Evolutionary conservation across 2,888 invertebrate species (phyloP).

Genomic region (Pollenia griseotomentosa): DNA sequence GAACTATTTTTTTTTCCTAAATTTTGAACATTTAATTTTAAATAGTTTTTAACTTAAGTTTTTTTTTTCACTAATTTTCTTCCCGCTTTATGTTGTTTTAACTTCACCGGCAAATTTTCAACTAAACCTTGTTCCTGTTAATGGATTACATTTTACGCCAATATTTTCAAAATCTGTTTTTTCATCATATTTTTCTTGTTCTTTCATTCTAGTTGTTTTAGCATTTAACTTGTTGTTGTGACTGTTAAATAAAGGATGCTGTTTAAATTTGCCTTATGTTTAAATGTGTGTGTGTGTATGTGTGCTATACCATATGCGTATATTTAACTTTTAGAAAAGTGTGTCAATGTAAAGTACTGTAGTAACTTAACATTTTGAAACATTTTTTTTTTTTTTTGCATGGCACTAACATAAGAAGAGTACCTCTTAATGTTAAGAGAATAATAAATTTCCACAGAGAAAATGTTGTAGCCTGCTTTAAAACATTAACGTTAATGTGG

Average conservation of each 20-base stretch:
- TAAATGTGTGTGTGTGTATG: not conserved
- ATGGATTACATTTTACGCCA: slow-evolving; percentile 64
- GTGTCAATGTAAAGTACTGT: slow-evolving; percentile 67
- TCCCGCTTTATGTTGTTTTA: slow-evolving; percentile 67
- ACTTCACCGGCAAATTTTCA: slow-evolving; percentile 69
- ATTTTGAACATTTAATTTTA: not conserved
- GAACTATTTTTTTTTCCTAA: not conserved
- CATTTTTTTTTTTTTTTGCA: not conserved
- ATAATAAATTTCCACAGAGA: no score
- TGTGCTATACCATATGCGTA: not conserved
- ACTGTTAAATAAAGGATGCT: slow-evolving; percentile 68
- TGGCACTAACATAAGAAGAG: no score
- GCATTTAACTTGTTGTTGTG: slow-evolving; percentile 66
- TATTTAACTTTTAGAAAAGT: slow-evolving; percentile 58
- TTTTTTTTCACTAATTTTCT: not conserved
- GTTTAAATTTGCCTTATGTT: slow-evolving; percentile 20
- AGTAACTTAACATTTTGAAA: slow-evolving; percentile 3
- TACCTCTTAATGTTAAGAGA: no score
- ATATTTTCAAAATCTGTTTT: slow-evolving; percentile 57
- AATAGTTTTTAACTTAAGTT: not conserved
- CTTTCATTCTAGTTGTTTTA: slow-evolving; percentile 15
- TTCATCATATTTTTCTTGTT: slow-evolving; percentile 5
- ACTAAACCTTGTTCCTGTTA: slow-evolving; percentile 70
- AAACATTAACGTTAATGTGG: not conserved
- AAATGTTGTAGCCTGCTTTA: not conserved